Base-by-base conservation (phyloP, 2,888 invertebrate species). In the Cataglyphis livida region DNA sequence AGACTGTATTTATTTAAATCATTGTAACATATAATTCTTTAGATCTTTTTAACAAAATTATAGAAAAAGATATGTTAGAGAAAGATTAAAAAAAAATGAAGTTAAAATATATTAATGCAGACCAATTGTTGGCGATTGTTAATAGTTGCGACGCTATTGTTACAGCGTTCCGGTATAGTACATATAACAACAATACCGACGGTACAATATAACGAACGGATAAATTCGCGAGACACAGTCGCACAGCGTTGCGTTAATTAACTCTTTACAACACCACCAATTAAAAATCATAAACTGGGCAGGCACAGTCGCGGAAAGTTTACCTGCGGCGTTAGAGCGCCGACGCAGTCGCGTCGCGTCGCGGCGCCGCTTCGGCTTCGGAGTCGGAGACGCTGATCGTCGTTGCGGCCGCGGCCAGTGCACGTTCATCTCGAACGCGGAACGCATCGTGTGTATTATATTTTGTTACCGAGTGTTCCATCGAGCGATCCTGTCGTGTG, bases 371-470 rank as follows among this genome's bases (percentile, higher is more conserved):
- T 70, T 65, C 84, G 35, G 35, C 35, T 35, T 35, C 35, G 35
- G 35, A 35, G 6, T 35, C 35, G 85, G 81, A 81, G 76, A 83
- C 62, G 82, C 81, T 65, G 28, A 66, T 64, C 84, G 79, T 84
- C 83, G 54, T 54, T 15, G 54, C 32, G 71, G 44, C 41, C 10
- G 10, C 41, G 68, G 65, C 78, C 88, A 90, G 90, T 90, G 79
- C 88, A 90, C 88, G 90, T 87, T 90, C 87, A 82, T 83, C 85
- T 83, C 41, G 89, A 86, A 86, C 83, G 83, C 83, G 70, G 88
- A 84, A 84, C 87, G 90, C 54, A 62, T 90, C 90, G 90, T 81
- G 87, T 78, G 6, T 51, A 18, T 71, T 38, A 0, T 48, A 12
- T 41, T 32, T 25, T 61, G 15, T 32, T 9, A 32, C 21, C 35